A percentile compares a stretch with the other conserved stretches of the same genome.
These are phyloP conservation scores for Cryptus armator DNA, from an alignment of 2,888 invertebrate genomes.

Conservation along the genomic window DNA sequence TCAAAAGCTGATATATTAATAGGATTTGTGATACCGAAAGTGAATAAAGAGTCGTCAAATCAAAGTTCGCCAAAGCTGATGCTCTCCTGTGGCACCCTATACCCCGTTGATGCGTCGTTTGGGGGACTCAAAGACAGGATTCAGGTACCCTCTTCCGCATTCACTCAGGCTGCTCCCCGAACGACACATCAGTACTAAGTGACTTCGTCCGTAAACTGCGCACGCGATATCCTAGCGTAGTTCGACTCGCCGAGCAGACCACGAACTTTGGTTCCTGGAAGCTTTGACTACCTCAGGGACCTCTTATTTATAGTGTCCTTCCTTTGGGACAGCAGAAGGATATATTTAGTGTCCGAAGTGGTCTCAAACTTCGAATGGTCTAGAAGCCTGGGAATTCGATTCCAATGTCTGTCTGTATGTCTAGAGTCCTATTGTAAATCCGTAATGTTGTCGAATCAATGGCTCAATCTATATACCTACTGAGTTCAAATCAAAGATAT, in stretches of 20 bases:
- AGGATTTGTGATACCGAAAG: background rate
- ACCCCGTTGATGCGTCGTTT: background rate
- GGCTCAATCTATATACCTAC: background rate
- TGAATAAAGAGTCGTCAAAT: background rate
- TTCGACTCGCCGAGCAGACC: constrained; percentile 21
- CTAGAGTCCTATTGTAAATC: constrained; percentile 1
- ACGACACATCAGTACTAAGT: constrained; percentile 52
- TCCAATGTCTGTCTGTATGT: constrained; percentile 23
- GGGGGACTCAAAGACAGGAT: constrained; percentile 40
- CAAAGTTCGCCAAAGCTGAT: constrained; percentile 9
- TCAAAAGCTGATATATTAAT: background rate
- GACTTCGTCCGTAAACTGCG: constrained; percentile 54
- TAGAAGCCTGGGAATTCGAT: constrained; percentile 55
- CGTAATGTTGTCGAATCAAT: background rate
- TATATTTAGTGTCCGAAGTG: constrained; percentile 70
- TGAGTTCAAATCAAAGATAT: background rate
- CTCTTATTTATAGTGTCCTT: constrained; percentile 71
- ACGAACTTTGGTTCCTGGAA: constrained; percentile 52
- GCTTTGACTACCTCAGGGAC: constrained; percentile 55
- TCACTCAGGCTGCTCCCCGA: constrained; percentile 39
- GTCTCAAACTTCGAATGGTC: constrained; percentile 72
- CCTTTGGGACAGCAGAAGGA: constrained; percentile 56
- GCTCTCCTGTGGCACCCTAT: constrained; percentile 17
- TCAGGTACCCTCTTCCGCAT: constrained; percentile 32
- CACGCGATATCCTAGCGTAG: constrained; percentile 4